phyloP scores from a whole-genome alignment of 2,888 invertebrate genomes.

The Protophormia terraenovae region DNA sequence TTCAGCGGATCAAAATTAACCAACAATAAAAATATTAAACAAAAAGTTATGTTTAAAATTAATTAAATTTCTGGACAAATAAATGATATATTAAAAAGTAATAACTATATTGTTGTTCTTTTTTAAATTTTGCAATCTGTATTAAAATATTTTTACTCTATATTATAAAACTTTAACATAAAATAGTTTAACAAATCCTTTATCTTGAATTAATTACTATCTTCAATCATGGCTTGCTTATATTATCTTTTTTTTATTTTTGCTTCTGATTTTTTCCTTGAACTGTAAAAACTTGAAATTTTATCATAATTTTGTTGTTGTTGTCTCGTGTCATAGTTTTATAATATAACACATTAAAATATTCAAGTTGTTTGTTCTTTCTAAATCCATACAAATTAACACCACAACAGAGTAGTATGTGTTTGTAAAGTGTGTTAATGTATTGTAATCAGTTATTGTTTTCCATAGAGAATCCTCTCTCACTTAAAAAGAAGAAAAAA shows the following conservation, averaged over 20 bases:
- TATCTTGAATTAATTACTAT: neutral
- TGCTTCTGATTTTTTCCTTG: neutral
- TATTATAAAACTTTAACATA: too few relatives aligned
- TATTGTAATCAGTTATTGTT: slow-evolving; percentile 37
- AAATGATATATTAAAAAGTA: too few relatives aligned
- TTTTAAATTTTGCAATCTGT: too few relatives aligned
- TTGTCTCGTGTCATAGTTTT: neutral
- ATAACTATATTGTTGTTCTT: too few relatives aligned
- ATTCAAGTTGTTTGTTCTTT: slow-evolving; percentile 23
- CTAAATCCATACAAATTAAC: slow-evolving; percentile 42
- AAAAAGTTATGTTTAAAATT: too few relatives aligned
- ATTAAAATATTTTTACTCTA: too few relatives aligned
- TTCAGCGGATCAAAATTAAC: too few relatives aligned
- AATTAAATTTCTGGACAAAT: too few relatives aligned
- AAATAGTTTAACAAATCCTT: neutral
- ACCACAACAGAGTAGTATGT: neutral
- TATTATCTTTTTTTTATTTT: neutral
- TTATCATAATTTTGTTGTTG: too few relatives aligned
- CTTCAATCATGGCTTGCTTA: neutral
- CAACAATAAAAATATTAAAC: too few relatives aligned
- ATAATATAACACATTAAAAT: slow-evolving; percentile 16
- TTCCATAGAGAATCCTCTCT: neutral
- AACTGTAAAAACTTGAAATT: too few relatives aligned
- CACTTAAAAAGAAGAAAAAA: too few relatives aligned
- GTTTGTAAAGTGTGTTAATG: slow-evolving; percentile 10